Conservation (phyloP, 2,888 invertebrate species). For the Drosophila algonquin region DNA sequence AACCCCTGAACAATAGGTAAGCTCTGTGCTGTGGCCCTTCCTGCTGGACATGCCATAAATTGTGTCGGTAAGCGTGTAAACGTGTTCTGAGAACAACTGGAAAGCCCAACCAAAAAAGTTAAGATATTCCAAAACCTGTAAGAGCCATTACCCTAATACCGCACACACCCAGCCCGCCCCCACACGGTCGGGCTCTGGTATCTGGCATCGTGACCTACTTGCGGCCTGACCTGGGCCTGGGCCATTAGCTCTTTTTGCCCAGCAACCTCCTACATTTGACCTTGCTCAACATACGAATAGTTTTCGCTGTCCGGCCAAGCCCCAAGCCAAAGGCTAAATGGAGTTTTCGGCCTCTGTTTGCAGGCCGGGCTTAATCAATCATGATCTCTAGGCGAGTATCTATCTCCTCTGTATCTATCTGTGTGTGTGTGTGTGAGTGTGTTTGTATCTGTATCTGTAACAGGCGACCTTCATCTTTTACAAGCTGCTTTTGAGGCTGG, state of each 20-base stretch:
- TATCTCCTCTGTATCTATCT: constrained; percentile 41
- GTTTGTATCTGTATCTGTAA: constrained; percentile 66
- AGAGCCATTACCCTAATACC: background rate
- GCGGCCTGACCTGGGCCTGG: background rate
- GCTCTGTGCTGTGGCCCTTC: background rate
- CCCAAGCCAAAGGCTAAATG: constrained; percentile 61
- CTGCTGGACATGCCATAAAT: background rate
- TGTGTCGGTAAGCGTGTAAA: background rate
- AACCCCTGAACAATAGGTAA: background rate
- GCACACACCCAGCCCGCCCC: constrained; percentile 28
- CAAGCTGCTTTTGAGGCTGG: constrained; percentile 59
- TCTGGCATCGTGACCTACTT: constrained; percentile 25
- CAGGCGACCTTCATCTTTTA: constrained; percentile 73
- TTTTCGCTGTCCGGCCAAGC: constrained; percentile 55
- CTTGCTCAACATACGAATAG: constrained; percentile 34
- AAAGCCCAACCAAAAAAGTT: background rate
- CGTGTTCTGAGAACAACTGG: background rate
- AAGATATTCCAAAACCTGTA: background rate
- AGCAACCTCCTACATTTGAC: constrained; percentile 33
- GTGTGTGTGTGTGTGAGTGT: constrained; percentile 27
- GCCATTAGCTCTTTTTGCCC: constrained; percentile 1
- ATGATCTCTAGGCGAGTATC: constrained; percentile 46
- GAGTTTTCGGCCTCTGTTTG: constrained; percentile 58
- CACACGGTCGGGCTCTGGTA: constrained; percentile 2
- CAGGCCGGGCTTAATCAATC: constrained; percentile 69